Base-by-base conservation (phyloP, 2,113 vertebrate genomes). In the Lasiurus borealis region DNA sequence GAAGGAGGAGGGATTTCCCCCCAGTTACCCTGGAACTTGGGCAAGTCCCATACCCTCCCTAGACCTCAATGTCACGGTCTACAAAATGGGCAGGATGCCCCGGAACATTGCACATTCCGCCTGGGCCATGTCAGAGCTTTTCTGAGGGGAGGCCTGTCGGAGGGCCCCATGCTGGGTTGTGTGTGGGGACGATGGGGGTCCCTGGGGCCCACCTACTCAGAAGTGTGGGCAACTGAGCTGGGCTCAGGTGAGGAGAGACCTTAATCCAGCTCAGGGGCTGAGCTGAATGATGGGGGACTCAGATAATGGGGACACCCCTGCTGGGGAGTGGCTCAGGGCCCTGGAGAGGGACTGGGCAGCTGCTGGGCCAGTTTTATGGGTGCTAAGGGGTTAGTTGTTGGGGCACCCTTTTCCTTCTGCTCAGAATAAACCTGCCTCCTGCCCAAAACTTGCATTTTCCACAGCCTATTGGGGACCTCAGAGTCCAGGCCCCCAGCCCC, bases 361-460 rank as follows among this genome's bases (percentile, higher is more conserved):
- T 3, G 0, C 64, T n/a, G 72, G 64, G 36, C 1, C 15, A 36
- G 19, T 12, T 59, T 25, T 19, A 12, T 46, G 52, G 18, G 50
- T 1, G 2, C 57, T 4, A 11, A 21, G 23, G n/a, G 54, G 8
- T 0, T 14, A 15, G 27, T 14, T 19, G 5, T 6, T 16, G 36
- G 31, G 64, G 29, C 7, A 84, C 64, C 44, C 21, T 31, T 46
- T 57, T 7, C 15, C 54, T 62, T 85, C 40, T 50, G 25, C 84
- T 54, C n/a, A 81, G 5, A 96, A 95, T 94, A 90, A 94, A 95
- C 72, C 27, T 48, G 40, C 31, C 23, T 80, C 2, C 9, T 19
- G 77, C 10, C 50, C 36, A 31, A 36, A 44, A 13, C 6, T 0
- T 23, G 12, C 18, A 2, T 59, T 36, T n/a, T 86, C 50, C 52